Evolutionary conservation across 2,113 vertebrate genomes (phyloP), one percentile per base, ranked within the genome.

Genomic region (Salminus brasiliensis): DNA sequence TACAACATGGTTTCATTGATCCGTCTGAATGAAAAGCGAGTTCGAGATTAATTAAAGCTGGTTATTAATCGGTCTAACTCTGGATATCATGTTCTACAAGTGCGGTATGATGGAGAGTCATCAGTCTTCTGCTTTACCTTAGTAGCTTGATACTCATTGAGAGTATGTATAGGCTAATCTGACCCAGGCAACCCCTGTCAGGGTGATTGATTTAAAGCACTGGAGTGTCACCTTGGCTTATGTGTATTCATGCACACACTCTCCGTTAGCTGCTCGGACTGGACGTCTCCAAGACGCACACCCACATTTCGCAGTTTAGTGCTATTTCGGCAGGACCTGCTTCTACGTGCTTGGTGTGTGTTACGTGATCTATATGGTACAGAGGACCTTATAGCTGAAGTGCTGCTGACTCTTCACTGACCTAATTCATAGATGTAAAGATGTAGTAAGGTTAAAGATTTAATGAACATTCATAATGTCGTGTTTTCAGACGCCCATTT

Each of bases 221-320:
- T 36, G 11, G 34, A 11, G 55, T 77, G 79, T 78, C 21, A 78
- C 74, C 62, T 36, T 52, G 55, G 69, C 43, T 55, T 70, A 23
- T 67, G 72, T 71, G 67, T 43, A 7, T 49, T 59, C 10, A 0
- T 16, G 13, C 76, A 79, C 43, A 79, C 43, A 15, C 63, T 9
- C 41, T 53, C 55, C 21, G 53, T 21, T 43, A 4, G n/a, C 60
- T 72, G 39, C 65, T 55, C 49, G 18, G 55, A 65, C 57, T 70
- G n/a, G 45, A 65, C 21, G 3, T 29, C 47, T 23, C 13, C 5
- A 21, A 60, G 32, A 59, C 41, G 27, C 15, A 16, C 59, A n/a
- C n/a, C 27, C 72, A 70, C 30, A 60, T 72, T 27, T 67, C 13
- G 34, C 75, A 67, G n/a, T 25, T 6, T 0, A 53, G 68, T 76